Percentiles rank a stretch among this genome's conserved stretches.
phyloP scores from a whole-genome alignment of 2,888 invertebrate species.

The Byasa hedistus region DNA sequence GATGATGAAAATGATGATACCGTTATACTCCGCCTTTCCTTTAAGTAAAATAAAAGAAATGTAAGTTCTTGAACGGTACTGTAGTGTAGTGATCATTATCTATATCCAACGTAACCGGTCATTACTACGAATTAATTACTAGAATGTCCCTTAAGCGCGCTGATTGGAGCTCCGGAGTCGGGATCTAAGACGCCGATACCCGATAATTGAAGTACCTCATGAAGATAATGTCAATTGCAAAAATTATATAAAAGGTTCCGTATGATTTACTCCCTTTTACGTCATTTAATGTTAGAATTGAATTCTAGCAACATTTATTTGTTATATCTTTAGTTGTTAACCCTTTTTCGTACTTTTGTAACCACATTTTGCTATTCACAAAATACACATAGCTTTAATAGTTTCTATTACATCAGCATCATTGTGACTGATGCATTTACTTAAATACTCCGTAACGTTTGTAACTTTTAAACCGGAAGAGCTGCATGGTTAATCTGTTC shows the following conservation, averaged over 20 bases:
- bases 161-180: slow-evolving; percentile 13
- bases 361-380: too few species aligned
- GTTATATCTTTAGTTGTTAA: too few species aligned
- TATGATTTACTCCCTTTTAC: not conserved
- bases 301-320: too few species aligned
- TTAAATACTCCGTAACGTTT: too few species aligned
- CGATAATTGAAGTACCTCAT: slow-evolving; percentile 19
- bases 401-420: too few species aligned
- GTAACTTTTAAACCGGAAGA: too few species aligned
- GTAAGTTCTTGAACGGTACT: not conserved
- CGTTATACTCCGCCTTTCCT: not conserved
- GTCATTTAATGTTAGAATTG: too few species aligned
- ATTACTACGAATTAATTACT: slow-evolving; percentile 18
- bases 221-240: not conserved
- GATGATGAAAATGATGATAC: too few species aligned
- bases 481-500: too few species aligned
- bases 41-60: not conserved
- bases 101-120: slow-evolving; percentile 11
- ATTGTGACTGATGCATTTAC: too few species aligned
- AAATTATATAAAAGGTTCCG: not conserved
- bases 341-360: too few species aligned
- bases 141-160: slow-evolving; percentile 11
- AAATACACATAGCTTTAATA: too few species aligned
- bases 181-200: slow-evolving; percentile 19
- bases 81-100: slow-evolving; percentile 3